Evolutionary conservation across 2,797 vertebrate species (phyloP).

Genomic region (Cynopterus sphinx): DNA sequence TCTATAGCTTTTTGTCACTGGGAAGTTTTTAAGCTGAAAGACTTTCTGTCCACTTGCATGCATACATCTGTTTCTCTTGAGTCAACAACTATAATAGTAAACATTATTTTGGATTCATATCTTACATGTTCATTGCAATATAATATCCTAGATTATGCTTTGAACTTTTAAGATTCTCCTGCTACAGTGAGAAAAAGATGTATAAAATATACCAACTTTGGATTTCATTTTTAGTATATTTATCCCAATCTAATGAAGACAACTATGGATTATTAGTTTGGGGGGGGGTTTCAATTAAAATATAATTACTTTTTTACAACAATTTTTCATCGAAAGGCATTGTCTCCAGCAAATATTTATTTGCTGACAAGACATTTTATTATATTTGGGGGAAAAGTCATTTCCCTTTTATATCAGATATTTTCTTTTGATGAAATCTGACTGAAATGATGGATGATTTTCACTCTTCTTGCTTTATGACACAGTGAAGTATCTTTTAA

Average conservation of each 20-base stretch:
- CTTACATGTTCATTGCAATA: background rate
- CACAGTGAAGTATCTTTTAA: background rate
- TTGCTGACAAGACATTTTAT: conserved; percentile 1
- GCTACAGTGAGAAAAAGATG: background rate
- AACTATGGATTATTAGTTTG: background rate
- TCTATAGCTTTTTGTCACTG: background rate
- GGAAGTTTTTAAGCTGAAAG: background rate
- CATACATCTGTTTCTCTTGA: background rate
- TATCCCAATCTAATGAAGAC: conserved; percentile 7
- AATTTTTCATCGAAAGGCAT: conserved; percentile 15
- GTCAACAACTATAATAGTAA: background rate
- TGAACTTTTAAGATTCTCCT: conserved; percentile 31
- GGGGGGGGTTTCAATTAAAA: background rate
- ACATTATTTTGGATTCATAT: background rate
- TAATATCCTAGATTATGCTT: conserved; percentile 10
- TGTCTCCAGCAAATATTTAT: conserved; percentile 11
- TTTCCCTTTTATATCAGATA: conserved; percentile 49
- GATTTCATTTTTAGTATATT: background rate
- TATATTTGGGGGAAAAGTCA: background rate
- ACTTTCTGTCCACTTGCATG: background rate
- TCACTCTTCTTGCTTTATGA: conserved; percentile 29
- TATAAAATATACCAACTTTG: conserved; percentile 32
- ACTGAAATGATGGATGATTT: conserved; percentile 40
- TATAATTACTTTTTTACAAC: conserved; percentile 14
- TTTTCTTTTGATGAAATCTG: conserved; percentile 56